phyloP scores from a whole-genome alignment of 2,113 vertebrate genomes.

The Grantiella picta region DNA sequence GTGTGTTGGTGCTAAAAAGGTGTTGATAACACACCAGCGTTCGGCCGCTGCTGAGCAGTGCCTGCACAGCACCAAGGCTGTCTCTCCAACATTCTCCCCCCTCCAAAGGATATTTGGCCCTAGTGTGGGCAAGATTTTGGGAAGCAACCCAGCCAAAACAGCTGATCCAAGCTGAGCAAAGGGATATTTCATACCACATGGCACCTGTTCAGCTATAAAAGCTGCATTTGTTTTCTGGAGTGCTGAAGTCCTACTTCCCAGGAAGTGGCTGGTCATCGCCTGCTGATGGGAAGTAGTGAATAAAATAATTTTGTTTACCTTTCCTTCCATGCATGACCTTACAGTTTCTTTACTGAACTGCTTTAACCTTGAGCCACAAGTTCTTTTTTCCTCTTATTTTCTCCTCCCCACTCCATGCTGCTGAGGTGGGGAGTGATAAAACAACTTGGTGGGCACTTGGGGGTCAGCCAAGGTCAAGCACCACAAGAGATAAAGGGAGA shows the following conservation, averaged over 20 bases:
- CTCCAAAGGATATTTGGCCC: neutral
- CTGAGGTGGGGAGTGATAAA: neutral
- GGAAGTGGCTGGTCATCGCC: neutral
- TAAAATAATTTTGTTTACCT: neutral
- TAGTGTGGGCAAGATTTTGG: neutral
- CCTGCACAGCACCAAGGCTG: neutral
- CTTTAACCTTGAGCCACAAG: neutral
- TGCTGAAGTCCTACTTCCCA: neutral
- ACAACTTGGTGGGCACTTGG: fast-evolving
- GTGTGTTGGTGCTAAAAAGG: neutral
- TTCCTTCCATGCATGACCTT: neutral
- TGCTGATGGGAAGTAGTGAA: neutral
- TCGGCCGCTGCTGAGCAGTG: neutral
- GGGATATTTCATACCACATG: neutral
- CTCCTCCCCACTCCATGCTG: fast-evolving
- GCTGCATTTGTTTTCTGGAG: neutral
- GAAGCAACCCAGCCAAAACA: neutral
- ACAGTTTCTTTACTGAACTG: neutral
- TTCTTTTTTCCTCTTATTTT: neutral
- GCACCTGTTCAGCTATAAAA: neutral
- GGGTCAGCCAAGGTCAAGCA: neutral
- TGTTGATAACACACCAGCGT: neutral
- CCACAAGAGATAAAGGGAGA: neutral
- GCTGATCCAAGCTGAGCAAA: neutral
- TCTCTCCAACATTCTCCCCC: fast-evolving